Evolutionary conservation across 2,888 invertebrate species (phyloP).

Genomic region (Pseudanteris insignis): DNA sequence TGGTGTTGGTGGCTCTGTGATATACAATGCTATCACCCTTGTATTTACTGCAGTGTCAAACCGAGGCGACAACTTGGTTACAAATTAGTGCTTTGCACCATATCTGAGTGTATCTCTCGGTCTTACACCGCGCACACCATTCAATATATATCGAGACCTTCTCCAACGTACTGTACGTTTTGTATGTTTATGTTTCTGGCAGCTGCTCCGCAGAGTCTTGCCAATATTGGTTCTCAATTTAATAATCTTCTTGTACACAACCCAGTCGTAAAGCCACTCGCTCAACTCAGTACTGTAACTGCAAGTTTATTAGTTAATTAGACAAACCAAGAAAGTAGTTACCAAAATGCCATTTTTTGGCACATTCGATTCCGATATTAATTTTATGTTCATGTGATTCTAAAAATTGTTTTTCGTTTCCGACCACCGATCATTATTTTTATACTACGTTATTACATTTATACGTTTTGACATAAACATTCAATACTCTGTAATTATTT

Average conservation of each 20-base stretch:
- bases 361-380: too few relatives aligned
- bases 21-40: constrained; percentile 64
- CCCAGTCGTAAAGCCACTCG: constrained; percentile 47
- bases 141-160: constrained; percentile 46
- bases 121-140: background rate
- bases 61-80: constrained; percentile 66
- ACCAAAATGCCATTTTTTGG: too few relatives aligned
- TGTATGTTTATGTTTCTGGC: constrained; percentile 64
- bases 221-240: constrained; percentile 66
- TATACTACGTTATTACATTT: too few relatives aligned
- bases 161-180: constrained; percentile 49
- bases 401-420: too few relatives aligned
- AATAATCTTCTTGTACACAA: constrained; percentile 57
- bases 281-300: constrained; percentile 35
- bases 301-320: constrained; percentile 43
- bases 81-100: constrained; percentile 64
- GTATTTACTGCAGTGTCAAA: constrained; percentile 66
- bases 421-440: too few relatives aligned
- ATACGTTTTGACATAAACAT: too few relatives aligned
- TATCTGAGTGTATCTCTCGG: too few relatives aligned
- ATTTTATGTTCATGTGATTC: too few relatives aligned
- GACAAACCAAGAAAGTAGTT: constrained; percentile 38
- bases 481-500: too few relatives aligned
- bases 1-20: constrained; percentile 57
- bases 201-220: constrained; percentile 61